phyloP scores from a whole-genome alignment of 92 coral and sea anemone genomes.

The Nematostella vectensis region DNA sequence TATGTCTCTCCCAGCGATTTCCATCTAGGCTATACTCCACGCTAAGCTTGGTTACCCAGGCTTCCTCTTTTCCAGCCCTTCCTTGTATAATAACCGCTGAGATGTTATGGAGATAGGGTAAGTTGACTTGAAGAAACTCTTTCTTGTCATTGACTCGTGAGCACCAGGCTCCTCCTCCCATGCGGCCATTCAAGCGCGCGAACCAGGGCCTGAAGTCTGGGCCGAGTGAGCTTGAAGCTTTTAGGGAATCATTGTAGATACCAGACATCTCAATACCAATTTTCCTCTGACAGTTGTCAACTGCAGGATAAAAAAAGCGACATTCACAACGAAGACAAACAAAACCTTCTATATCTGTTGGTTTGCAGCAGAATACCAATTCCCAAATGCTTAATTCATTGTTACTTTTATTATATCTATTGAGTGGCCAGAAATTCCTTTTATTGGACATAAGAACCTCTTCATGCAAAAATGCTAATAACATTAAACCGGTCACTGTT shows the following conservation, averaged over 20 bases:
- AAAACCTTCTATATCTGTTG: too few species aligned
- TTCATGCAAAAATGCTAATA: too few species aligned
- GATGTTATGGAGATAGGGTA: constrained; percentile 11
- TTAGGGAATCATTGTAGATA: constrained; percentile 12
- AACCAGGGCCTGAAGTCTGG: constrained; percentile 24
- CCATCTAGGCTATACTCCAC: constrained; percentile 30
- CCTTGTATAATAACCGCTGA: constrained; percentile 16
- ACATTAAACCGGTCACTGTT: too few species aligned
- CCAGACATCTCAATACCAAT: constrained; percentile 21
- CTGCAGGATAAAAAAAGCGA: not conserved
- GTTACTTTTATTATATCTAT: too few species aligned
- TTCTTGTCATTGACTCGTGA: constrained; percentile 15
- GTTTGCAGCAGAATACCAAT: too few species aligned
- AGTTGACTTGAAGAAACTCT: constrained; percentile 23
- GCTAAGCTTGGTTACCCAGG: constrained; percentile 33
- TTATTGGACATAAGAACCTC: too few species aligned
- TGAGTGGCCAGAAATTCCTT: too few species aligned
- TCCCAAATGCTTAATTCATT: too few species aligned
- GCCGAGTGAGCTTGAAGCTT: constrained; percentile 33
- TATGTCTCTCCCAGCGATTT: constrained; percentile 25
- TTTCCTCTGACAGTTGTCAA: not conserved
- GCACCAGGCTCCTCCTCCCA: constrained; percentile 41
- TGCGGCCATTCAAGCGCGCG: constrained; percentile 21
- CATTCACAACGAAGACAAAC: too few species aligned
- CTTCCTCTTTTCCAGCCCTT: constrained; percentile 23